Evolutionary conservation across 2,888 invertebrate genomes (phyloP).

Genomic region (Idaea straminata): DNA sequence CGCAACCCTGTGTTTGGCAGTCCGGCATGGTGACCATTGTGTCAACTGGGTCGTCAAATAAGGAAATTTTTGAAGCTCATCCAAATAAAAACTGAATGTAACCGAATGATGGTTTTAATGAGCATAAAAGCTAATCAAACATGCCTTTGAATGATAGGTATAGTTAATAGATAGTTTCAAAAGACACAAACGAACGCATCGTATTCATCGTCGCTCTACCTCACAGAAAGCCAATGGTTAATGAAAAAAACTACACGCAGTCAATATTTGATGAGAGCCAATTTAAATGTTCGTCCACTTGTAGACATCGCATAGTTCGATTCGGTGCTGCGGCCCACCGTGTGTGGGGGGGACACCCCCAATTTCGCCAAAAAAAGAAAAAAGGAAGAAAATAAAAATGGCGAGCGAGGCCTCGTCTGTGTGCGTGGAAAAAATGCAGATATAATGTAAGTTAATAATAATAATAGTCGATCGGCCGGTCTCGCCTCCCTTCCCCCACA

Average conservation of each 20-base stretch:
- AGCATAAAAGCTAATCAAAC: not conserved
- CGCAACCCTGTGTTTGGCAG: too few species aligned
- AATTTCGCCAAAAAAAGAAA: conserved; percentile 70
- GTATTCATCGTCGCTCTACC: conserved; percentile 36
- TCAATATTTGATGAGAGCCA: conserved; percentile 80
- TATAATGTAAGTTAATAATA: conserved; percentile 80
- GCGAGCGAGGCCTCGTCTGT: conserved; percentile 57
- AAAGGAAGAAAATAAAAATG: conserved; percentile 74
- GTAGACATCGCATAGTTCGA: conserved; percentile 79
- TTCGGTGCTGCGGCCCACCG: conserved; percentile 44
- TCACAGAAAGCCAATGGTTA: conserved; percentile 70
- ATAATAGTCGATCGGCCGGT: conserved; percentile 74
- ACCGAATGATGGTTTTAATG: conserved; percentile 2
- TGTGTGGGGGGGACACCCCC: conserved; percentile 54
- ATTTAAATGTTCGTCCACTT: conserved; percentile 79
- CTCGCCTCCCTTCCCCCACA: conserved; percentile 61
- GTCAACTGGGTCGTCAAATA: too few species aligned
- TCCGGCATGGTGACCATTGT: too few species aligned
- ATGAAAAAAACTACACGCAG: conserved; percentile 78
- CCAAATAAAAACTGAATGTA: conserved; percentile 23
- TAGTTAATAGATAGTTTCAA: not conserved
- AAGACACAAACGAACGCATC: conserved; percentile 35
- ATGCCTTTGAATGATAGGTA: not conserved
- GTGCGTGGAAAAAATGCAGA: conserved; percentile 77
- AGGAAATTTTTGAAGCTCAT: conserved; percentile 1